Evolutionary conservation across 2,888 invertebrate genomes (phyloP).

Genomic region (Bellardia bayeri): DNA sequence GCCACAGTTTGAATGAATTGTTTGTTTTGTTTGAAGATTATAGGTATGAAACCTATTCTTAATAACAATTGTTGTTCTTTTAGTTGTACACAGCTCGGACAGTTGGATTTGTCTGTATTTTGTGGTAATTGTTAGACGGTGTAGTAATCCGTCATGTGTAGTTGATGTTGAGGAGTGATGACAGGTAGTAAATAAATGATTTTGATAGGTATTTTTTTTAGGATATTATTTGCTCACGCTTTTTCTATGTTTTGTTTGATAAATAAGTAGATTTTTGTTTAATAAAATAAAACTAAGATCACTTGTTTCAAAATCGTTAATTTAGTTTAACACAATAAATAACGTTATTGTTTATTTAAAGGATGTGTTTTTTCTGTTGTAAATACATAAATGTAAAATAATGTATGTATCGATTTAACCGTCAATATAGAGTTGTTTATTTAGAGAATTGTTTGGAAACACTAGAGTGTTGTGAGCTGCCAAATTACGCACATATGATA

Average conservation of each 20-base stretch:
- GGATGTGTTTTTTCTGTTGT: conserved; percentile 13
- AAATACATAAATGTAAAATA: not conserved
- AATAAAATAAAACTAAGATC: not conserved
- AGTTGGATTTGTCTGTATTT: conserved; percentile 19
- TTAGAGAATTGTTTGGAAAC: conserved; percentile 66
- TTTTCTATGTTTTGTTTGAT: conserved; percentile 11
- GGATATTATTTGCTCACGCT: conserved; percentile 18
- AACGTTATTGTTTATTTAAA: not conserved
- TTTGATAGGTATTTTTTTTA: conserved; percentile 1
- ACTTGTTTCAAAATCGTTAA: conserved; percentile 4
- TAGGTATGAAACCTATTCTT: conserved; percentile 7
- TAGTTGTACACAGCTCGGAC: conserved; percentile 14
- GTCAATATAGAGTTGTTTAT: conserved; percentile 63
- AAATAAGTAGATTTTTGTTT: not conserved
- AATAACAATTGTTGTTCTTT: conserved; percentile 22
- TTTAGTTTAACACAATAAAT: not conserved
- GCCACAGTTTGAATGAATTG: conserved; percentile 48
- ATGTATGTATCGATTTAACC: conserved; percentile 11
- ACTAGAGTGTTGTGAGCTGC: conserved; percentile 52
- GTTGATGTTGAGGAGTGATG: conserved; percentile 56
- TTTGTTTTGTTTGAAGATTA: conserved; percentile 39
- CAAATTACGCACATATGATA: conserved; percentile 63
- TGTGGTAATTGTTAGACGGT: conserved; percentile 11
- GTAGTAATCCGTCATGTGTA: conserved; percentile 64
- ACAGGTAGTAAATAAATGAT: conserved; percentile 56